phyloP scores from a whole-genome alignment of 2,888 invertebrate genomes.

The Drosophila infuscata region DNA sequence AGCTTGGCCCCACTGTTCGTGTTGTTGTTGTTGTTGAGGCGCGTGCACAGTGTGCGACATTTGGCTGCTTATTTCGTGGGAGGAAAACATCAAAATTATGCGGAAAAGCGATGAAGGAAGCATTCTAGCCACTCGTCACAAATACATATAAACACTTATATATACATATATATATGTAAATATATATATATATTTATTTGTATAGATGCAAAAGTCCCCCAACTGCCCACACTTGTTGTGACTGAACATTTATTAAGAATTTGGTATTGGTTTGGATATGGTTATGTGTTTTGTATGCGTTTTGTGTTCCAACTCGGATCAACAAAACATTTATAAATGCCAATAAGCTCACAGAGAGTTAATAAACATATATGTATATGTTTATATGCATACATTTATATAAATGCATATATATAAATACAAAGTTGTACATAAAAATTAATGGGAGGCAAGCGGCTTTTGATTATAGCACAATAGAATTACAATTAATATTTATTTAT shows the following conservation, averaged over 20 bases:
- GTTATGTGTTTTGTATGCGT: conserved; percentile 14
- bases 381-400: background rate
- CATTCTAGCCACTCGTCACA: conserved; percentile 45
- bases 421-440: too few relatives aligned
- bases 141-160: background rate
- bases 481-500: background rate
- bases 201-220: background rate
- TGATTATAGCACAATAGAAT: background rate
- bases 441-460: background rate
- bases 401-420: background rate
- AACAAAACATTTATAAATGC: conserved; percentile 40
- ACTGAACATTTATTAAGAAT: conserved; percentile 24
- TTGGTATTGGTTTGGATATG: conserved; percentile 9
- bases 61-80: conserved; percentile 53
- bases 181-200: too few relatives aligned
- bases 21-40: conserved; percentile 28
- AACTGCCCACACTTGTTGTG: conserved; percentile 1
- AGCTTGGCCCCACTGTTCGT: conserved; percentile 38
- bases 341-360: conserved; percentile 24
- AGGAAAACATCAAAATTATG: conserved; percentile 51
- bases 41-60: conserved; percentile 67
- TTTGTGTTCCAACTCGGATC: conserved; percentile 47
- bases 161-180: background rate
- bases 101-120: conserved; percentile 67
- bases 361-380: conserved; percentile 24